These are phyloP conservation scores for Silurus glanis DNA, from an alignment of 2,113 vertebrate species.

Conservation along the genomic window DNA sequence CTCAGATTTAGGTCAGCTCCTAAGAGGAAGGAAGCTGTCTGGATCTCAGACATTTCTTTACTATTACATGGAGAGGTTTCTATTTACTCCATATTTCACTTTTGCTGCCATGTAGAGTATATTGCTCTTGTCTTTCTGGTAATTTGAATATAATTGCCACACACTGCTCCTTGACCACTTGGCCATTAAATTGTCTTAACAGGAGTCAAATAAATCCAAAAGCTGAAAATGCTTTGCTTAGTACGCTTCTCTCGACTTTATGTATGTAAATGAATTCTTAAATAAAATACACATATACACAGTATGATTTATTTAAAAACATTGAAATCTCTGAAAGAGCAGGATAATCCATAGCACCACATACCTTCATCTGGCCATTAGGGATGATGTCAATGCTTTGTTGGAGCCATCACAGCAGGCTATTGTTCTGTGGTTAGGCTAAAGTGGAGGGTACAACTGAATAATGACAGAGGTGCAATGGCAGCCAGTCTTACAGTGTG, in stretches of 20 bases:
- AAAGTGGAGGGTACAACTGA: not conserved
- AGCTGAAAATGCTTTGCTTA: not conserved
- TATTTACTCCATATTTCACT: no score
- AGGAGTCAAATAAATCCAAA: constrained; percentile 2
- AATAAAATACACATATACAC: no score
- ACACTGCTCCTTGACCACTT: not conserved
- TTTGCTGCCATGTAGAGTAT: no score
- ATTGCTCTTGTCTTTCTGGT: no score
- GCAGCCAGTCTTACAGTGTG: constrained; percentile 13
- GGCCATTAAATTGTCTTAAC: constrained; percentile 13
- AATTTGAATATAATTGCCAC: no score
- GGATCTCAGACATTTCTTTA: no score
- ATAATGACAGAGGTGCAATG: not conserved
- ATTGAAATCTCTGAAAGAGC: not conserved
- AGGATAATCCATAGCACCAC: no score
- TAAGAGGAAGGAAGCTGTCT: no score
- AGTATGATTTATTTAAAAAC: not conserved
- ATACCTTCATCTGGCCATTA: not conserved
- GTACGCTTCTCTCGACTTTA: no score
- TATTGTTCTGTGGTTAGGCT: not conserved
- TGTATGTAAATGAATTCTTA: no score
- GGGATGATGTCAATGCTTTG: not conserved
- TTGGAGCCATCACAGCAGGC: not conserved
- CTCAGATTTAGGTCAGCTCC: no score
- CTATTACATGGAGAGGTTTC: no score